Evolutionary conservation across 2,113 vertebrate species (phyloP), one percentile per base, ranked within the genome.

Genomic region (Gavia stellata): DNA sequence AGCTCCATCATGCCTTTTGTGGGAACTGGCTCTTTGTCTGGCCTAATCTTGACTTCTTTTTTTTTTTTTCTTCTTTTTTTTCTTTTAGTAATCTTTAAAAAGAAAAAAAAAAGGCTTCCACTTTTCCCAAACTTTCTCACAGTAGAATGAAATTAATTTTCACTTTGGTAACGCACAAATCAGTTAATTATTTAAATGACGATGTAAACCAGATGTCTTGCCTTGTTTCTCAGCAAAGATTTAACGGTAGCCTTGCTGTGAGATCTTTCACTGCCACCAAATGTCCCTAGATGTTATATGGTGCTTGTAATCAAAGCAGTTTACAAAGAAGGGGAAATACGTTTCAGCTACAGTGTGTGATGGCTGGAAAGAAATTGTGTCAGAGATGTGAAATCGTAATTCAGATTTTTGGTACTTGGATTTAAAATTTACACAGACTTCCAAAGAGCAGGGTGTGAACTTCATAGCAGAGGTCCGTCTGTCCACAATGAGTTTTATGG

Each of bases 21-120:
- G 94, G 94, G 95, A 96, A 94, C 91, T 93, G 88, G 44, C 81
- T 94, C 62, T 95, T 96, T 94, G 92, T 97, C 73, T 95, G 81
- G 82, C 81, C 77, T 96, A 79, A 95, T 96, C 89, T 90, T 61
- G 66, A 82, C 36, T 44, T 10, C 3, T 40, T 3, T 36, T 36
- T 31, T 66, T 8, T 23, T 21, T 49, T 21, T 34, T 36, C n/a
- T 58, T 42, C 53, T 24, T 15, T 52, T 56, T 14, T 17, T 9
- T 6, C 15, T n/a, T n/a, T n/a, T n/a, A n/a, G n/a, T n/a, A n/a
- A n/a, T n/a, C n/a, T n/a, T n/a, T n/a, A n/a, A n/a, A n/a, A n/a
- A n/a, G n/a, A n/a, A n/a, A n/a, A n/a, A n/a, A n/a, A n/a, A n/a
- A 95, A 95, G 67, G 66, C 72, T 95, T 96, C 56, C 80, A 92